Evolutionary conservation across 2,797 vertebrate species (phyloP).

Genomic region (Microctenopoma stevenorrisi): DNA sequence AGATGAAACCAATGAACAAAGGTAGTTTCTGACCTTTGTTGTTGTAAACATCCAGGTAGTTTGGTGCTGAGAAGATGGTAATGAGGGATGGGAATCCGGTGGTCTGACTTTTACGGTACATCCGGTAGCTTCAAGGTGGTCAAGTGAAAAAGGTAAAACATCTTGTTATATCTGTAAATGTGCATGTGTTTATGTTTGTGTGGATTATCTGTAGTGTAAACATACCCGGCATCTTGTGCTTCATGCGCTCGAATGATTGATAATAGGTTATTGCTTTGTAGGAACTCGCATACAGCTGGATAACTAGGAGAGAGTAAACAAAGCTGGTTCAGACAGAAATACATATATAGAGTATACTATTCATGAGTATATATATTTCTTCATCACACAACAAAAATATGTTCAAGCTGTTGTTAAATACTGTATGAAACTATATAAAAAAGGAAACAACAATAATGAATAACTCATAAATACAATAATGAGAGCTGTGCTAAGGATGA

Average conservation of each 20-base stretch:
- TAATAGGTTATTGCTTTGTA: conserved; percentile 99
- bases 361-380: not conserved
- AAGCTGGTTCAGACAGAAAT: conserved; percentile 10
- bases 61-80: conserved; percentile 99
- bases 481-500: conserved; percentile 51
- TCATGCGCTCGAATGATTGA: conserved; percentile 98
- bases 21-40: conserved; percentile 93
- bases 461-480: conserved; percentile 58
- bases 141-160: conserved; percentile 9
- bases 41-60: conserved; percentile 99
- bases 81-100: conserved; percentile 99
- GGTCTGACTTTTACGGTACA: conserved; percentile 99
- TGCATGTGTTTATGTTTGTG: conserved; percentile 20
- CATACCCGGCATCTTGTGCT: conserved; percentile 98
- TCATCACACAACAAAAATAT: not conserved
- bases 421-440: conserved; percentile 3
- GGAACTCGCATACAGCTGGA: conserved; percentile 97
- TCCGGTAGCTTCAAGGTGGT: conserved; percentile 89
- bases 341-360: too few species aligned
- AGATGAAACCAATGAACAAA: conserved; percentile 2
- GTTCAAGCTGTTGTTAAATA: conserved; percentile 16
- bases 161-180: conserved; percentile 19
- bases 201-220: conserved; percentile 10
- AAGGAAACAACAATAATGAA: conserved; percentile 41
- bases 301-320: conserved; percentile 84